Evolutionary conservation across 2,888 invertebrate genomes (phyloP).

Genomic region (Alviniconcha strummeri): DNA sequence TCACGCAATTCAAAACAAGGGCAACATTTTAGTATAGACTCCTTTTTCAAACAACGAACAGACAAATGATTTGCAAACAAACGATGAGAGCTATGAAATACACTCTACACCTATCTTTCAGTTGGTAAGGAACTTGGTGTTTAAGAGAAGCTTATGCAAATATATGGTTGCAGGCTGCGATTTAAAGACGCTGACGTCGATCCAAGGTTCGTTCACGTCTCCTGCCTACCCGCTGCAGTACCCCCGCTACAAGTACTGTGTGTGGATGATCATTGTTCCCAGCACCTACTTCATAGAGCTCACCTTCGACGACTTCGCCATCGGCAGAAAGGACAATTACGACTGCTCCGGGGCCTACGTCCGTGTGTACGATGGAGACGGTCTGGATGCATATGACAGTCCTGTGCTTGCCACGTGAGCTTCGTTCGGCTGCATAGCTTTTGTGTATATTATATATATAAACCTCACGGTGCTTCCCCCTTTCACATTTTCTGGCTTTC

Average conservation of each 20-base stretch:
- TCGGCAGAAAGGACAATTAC: neutral
- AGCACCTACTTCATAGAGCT: neutral
- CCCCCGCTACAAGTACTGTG: neutral
- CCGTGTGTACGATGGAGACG: neutral
- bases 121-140: too few species aligned
- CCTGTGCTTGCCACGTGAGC: neutral
- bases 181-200: neutral
- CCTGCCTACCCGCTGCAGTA: constrained; percentile 2
- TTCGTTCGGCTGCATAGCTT: too few species aligned
- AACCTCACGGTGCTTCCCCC: too few species aligned
- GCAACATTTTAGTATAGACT: too few species aligned
- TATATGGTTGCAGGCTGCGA: neutral
- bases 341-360: neutral
- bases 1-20: too few species aligned
- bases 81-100: too few species aligned
- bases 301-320: neutral
- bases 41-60: too few species aligned
- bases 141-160: too few species aligned
- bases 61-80: too few species aligned
- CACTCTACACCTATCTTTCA: too few species aligned
- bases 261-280: neutral
- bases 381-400: neutral
- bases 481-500: too few species aligned
- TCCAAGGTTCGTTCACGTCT: neutral
- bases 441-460: too few species aligned